Base-by-base conservation (phyloP, 2,797 vertebrate species). In the Carcharodon carcharias region DNA sequence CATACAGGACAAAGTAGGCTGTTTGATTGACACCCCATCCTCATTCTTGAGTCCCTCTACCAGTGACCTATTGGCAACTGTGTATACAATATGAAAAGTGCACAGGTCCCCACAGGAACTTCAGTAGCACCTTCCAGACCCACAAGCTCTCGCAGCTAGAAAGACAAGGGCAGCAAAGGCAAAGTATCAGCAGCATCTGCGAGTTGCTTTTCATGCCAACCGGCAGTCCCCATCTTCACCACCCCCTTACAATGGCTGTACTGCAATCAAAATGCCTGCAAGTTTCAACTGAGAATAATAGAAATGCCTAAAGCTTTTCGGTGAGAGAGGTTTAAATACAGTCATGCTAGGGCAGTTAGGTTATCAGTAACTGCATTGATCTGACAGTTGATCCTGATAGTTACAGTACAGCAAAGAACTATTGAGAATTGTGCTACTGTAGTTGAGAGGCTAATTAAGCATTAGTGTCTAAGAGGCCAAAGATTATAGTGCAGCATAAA, bases 371-470 rank as follows among this genome's bases (percentile, higher is more conserved):
- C 40, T 88, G 87, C n/a, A 89, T 28, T 89, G 87, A 54, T 89
- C 5, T 89, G 50, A 89, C 54, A 89, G 26, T 89, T 89, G 54
- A 58, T 54, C 26, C 87, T 28, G 54, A 31, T 31, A 89, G 87
- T 89, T 89, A 89, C 31, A 58, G 82, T 50, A 14, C 56, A 89
- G 54, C 82, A 45, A 87, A 87, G 82, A 89, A 26, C 87, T 89
- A 9, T 26, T 89, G 54, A 50, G 26, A 58, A 89, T 58, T 58
- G 21, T 89, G 54, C 82, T 50, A 87, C 40, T 50, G 82, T 50
- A 87, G 87, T 26, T 89, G 87, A 58, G 28, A 89, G 87, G 26
- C 87, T 89, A 58, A 89, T 89, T 89, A 89, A 89, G 26, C 26
- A 89, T 58, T 89, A 31, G 87, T 89, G 87, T 58, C 87, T 58